Evolutionary conservation across 2,797 vertebrate species (phyloP).

Genomic region (Botia kubotai): DNA sequence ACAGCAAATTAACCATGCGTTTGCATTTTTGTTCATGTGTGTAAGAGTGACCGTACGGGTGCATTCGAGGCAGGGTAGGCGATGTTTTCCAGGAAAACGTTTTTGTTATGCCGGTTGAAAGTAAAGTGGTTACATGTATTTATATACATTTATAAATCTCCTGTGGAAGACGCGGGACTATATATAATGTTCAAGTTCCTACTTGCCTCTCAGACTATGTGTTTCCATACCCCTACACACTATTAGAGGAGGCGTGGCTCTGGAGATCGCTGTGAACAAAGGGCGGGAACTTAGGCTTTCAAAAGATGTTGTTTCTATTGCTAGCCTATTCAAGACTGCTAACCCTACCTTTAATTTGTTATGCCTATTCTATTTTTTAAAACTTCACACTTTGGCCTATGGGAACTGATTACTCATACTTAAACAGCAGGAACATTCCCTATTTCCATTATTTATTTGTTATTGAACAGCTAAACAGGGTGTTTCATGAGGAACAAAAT

Average conservation of each 20-base stretch:
- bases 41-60: not conserved
- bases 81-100: not conserved
- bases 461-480: conserved; percentile 4
- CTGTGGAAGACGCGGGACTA: too few species aligned
- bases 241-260: too few species aligned
- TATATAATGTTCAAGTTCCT: too few species aligned
- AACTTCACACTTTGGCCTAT: not conserved
- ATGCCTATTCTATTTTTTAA: conserved; percentile 1
- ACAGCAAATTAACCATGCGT: conserved; percentile 15
- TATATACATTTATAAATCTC: too few species aligned
- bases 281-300: too few species aligned
- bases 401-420: not conserved
- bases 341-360: not conserved
- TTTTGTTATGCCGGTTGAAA: not conserved
- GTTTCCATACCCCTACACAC: too few species aligned
- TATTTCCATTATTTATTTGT: not conserved
- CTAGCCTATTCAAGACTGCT: too few species aligned
- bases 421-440: not conserved
- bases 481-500: conserved; percentile 1
- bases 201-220: too few species aligned
- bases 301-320: too few species aligned
- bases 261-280: too few species aligned
- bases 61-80: not conserved
- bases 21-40: not conserved
- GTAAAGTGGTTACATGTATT: too few species aligned